phyloP scores from a whole-genome alignment of 2,888 invertebrate genomes.

The Drosophila aldrichi region DNA sequence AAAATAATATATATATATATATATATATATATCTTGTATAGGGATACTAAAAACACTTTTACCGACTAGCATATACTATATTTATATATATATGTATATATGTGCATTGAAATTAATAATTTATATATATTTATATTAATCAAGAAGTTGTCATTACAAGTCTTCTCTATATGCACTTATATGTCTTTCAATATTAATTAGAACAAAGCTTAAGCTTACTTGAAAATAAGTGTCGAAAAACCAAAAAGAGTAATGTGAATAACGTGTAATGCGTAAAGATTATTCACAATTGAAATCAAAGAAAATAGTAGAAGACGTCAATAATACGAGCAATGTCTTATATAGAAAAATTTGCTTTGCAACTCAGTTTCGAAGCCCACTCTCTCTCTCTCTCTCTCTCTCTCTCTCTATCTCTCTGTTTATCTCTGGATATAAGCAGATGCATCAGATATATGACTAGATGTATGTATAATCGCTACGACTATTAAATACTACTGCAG shows the following conservation, averaged over 20 bases:
- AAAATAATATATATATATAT: conserved; percentile 29
- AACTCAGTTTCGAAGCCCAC: conserved; percentile 64
- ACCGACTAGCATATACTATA: conserved; percentile 64
- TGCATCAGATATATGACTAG: conserved; percentile 76
- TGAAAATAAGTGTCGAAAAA: conserved; percentile 8
- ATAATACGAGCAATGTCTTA: conserved; percentile 30
- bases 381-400: not conserved
- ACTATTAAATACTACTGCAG: conserved; percentile 46
- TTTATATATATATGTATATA: conserved; percentile 57
- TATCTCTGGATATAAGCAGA: conserved; percentile 42
- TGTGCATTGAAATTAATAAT: conserved; percentile 62
- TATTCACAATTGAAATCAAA: conserved; percentile 27
- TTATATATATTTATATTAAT: conserved; percentile 45
- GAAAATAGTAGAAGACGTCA: conserved; percentile 9
- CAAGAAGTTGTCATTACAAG: conserved; percentile 16
- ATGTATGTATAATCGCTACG: conserved; percentile 70
- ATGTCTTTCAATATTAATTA: conserved; percentile 50
- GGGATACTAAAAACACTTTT: conserved; percentile 69
- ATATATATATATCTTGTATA: conserved; percentile 44
- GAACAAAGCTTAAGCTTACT: conserved; percentile 42
- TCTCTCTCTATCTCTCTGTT: not conserved
- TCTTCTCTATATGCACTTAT: conserved; percentile 23
- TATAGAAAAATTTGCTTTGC: conserved; percentile 72
- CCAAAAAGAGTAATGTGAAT: not conserved
- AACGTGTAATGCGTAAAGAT: conserved; percentile 9